A percentile compares a stretch with the other conserved stretches of the same genome.
phyloP scores from a whole-genome alignment of 2,797 vertebrate genomes.

The Chaenodraco wilsoni region DNA sequence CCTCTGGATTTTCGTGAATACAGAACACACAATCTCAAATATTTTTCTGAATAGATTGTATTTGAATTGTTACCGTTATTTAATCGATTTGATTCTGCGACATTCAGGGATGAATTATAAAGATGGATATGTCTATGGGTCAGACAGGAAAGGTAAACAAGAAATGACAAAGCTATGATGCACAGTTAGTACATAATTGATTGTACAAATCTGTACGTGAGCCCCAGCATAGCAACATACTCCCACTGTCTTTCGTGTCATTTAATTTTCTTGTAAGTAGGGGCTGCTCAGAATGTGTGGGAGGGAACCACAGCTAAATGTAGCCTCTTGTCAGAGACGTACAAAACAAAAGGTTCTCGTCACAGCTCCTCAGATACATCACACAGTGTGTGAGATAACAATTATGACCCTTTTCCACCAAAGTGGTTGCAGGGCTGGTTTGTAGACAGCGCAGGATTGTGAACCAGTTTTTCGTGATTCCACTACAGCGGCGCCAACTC shows the following conservation, averaged over 20 bases:
- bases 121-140: neutral
- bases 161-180: neutral
- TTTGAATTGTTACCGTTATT: neutral
- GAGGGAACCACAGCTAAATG: constrained; percentile 57
- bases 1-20: neutral
- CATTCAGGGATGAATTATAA: neutral
- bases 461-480: no score
- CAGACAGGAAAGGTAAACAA: constrained; percentile 4
- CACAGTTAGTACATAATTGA: neutral
- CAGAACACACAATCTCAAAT: neutral
- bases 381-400: neutral
- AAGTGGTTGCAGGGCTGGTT: no score
- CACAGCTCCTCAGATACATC: constrained; percentile 5
- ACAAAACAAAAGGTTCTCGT: constrained; percentile 32
- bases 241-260: constrained; percentile 15
- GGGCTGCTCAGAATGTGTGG: constrained; percentile 58
- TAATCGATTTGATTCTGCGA: no score
- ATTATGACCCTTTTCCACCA: no score
- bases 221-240: neutral
- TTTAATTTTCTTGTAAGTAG: constrained; percentile 54
- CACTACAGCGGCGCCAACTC: no score
- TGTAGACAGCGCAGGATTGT: no score
- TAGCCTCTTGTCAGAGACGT: constrained; percentile 48
- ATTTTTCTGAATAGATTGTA: neutral
- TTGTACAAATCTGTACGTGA: neutral